phyloP scores from a whole-genome alignment of 2,888 invertebrate genomes.

The Acleris holmiana region DNA sequence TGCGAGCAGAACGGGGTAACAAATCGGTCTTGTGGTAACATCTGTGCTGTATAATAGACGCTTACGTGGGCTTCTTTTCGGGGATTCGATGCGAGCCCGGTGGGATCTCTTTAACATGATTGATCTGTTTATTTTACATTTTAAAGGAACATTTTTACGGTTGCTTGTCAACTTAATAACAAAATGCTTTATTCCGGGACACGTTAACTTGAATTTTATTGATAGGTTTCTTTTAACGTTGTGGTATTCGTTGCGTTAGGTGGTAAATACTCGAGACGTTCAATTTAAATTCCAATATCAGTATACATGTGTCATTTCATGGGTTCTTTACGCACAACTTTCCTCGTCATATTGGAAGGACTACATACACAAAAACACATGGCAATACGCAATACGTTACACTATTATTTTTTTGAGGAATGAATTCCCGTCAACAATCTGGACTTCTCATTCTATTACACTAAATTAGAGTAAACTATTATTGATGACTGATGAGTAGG shows the following conservation, averaged over 20 bases:
- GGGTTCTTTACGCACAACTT: too few species aligned
- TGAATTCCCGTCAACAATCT: too few species aligned
- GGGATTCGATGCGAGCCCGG: slow-evolving; percentile 77
- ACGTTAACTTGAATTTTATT: slow-evolving; percentile 82
- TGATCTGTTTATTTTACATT: slow-evolving; percentile 85
- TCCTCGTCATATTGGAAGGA: too few species aligned
- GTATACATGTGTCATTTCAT: not conserved
- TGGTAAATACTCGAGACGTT: slow-evolving; percentile 38
- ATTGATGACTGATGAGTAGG: too few species aligned
- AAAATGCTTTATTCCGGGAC: slow-evolving; percentile 82
- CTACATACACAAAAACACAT: too few species aligned
- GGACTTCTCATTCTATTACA: too few species aligned
- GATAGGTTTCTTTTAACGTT: slow-evolving; percentile 81
- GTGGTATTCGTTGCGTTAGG: slow-evolving; percentile 61
- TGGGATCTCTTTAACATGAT: slow-evolving; percentile 84
- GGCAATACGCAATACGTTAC: too few species aligned
- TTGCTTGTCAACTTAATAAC: slow-evolving; percentile 85
- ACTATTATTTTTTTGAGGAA: too few species aligned
- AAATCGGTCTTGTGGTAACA: slow-evolving; percentile 79
- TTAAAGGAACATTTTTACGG: slow-evolving; percentile 84
- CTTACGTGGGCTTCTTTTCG: slow-evolving; percentile 84
- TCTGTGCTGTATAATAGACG: slow-evolving; percentile 83
- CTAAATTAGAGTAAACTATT: too few species aligned
- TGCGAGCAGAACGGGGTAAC: slow-evolving; percentile 62
- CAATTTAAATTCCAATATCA: slow-evolving; percentile 44